Evolutionary conservation across 2,888 invertebrate species (phyloP).

Genomic region (Cryptocephalus moraei): DNA sequence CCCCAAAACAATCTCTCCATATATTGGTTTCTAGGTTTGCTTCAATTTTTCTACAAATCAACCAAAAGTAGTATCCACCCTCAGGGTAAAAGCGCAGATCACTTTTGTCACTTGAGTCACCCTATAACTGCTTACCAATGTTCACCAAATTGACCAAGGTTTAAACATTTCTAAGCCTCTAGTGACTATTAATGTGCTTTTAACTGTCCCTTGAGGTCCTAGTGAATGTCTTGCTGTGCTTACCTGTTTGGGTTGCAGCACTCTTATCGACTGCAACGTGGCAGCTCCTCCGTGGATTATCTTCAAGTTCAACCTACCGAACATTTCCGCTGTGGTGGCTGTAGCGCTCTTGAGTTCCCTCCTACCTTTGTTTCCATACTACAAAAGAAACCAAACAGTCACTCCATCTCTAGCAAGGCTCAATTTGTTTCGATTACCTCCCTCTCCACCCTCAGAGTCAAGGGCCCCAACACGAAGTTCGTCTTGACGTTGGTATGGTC

Average conservation of each 20-base stretch:
- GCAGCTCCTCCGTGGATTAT: slow-evolving; percentile 74
- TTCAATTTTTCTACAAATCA: too few relatives aligned
- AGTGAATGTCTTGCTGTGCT: neutral
- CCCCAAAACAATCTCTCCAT: too few relatives aligned
- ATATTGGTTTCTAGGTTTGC: too few relatives aligned
- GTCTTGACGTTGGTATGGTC: slow-evolving; percentile 75
- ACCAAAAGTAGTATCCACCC: too few relatives aligned
- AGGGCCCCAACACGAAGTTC: slow-evolving; percentile 69
- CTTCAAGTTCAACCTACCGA: slow-evolving; percentile 65
- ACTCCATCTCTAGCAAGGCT: too few relatives aligned
- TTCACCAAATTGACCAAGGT: too few relatives aligned
- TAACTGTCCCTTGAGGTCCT: too few relatives aligned
- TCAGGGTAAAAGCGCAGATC: too few relatives aligned
- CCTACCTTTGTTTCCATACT: slow-evolving; percentile 69
- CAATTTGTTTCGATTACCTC: slow-evolving; percentile 41
- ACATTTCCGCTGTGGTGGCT: slow-evolving; percentile 80
- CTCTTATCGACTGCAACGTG: slow-evolving; percentile 72
- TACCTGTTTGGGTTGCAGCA: slow-evolving; percentile 81
- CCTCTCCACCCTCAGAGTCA: slow-evolving; percentile 69
- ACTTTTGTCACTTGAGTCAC: too few relatives aligned
- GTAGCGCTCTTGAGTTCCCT: slow-evolving; percentile 78
- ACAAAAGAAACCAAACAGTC: slow-evolving; percentile 1
- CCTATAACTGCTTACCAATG: too few relatives aligned
- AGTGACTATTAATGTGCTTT: too few relatives aligned
- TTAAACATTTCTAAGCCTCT: too few relatives aligned